Percentiles rank a stretch among this genome's conserved stretches.
Evolutionary conservation across 2,888 invertebrate species (phyloP).

Genomic region (Trachelus tabidus): DNA sequence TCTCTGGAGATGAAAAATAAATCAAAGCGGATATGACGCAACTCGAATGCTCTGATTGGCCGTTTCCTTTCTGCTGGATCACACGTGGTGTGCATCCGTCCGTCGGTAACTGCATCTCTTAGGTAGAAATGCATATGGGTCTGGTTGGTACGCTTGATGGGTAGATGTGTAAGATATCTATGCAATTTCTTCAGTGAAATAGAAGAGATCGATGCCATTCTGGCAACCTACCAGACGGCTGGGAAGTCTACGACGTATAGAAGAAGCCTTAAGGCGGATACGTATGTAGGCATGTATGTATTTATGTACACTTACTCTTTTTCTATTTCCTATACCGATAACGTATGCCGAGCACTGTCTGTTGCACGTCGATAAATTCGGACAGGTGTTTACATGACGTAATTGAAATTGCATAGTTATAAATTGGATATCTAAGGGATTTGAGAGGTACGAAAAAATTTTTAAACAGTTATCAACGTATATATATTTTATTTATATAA

Average conservation of each 20-base stretch:
- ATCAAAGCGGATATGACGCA: constrained; percentile 33
- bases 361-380: neutral
- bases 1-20: constrained; percentile 12
- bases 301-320: neutral
- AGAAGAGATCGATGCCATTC: constrained; percentile 47
- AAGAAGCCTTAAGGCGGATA: neutral
- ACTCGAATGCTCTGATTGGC: constrained; percentile 33
- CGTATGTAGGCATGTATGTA: neutral
- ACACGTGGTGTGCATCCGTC: constrained; percentile 23
- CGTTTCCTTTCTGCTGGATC: constrained; percentile 22
- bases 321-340: neutral
- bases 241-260: neutral
- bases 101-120: constrained; percentile 5
- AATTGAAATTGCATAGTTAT: neutral
- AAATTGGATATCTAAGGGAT: too few relatives aligned
- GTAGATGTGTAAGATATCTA: constrained; percentile 15
- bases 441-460: too few relatives aligned
- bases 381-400: neutral
- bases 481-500: too few relatives aligned
- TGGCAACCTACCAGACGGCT: constrained; percentile 39
- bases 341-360: neutral
- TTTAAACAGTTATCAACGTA: too few relatives aligned
- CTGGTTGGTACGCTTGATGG: neutral
- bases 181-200: constrained; percentile 29
- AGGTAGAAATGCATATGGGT: neutral